Evolutionary conservation across 2,797 vertebrate species (phyloP).

Genomic region (Rhabdophis nuchalis): DNA sequence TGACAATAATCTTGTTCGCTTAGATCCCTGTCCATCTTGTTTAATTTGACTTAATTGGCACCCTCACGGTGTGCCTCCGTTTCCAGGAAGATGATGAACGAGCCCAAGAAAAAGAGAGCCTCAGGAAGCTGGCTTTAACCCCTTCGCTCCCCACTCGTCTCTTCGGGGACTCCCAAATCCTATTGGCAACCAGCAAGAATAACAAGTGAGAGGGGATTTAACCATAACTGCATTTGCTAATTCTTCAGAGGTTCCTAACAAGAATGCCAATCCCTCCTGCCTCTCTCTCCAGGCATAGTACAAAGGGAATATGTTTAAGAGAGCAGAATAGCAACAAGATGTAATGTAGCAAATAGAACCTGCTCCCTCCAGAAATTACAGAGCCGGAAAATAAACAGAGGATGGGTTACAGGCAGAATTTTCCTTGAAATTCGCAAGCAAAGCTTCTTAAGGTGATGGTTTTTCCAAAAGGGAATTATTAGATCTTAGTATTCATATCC

Average conservation of each 20-base stretch:
- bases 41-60: constrained; percentile 57
- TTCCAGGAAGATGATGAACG: constrained; percentile 50
- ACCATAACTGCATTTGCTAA: constrained; percentile 36
- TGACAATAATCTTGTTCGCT: constrained; percentile 42
- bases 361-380: constrained; percentile 54
- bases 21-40: constrained; percentile 29
- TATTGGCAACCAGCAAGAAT: constrained; percentile 52
- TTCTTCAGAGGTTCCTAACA: constrained; percentile 52
- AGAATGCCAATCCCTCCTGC: constrained; percentile 41
- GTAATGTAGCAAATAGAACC: constrained; percentile 55
- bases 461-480: constrained; percentile 59
- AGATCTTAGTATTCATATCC: constrained; percentile 58
- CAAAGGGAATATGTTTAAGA: constrained; percentile 42
- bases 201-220: constrained; percentile 60
- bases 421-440: constrained; percentile 32
- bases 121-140: constrained; percentile 54
- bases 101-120: constrained; percentile 16
- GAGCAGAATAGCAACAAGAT: constrained; percentile 42
- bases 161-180: constrained; percentile 51
- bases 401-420: constrained; percentile 33
- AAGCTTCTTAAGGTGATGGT: constrained; percentile 44
- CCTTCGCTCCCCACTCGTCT: constrained; percentile 32
- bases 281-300: constrained; percentile 49
- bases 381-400: constrained; percentile 37
- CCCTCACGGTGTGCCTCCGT: constrained; percentile 17